Conservation (phyloP, 2,797 vertebrate genomes). For the Limnodromus scolopaceus region DNA sequence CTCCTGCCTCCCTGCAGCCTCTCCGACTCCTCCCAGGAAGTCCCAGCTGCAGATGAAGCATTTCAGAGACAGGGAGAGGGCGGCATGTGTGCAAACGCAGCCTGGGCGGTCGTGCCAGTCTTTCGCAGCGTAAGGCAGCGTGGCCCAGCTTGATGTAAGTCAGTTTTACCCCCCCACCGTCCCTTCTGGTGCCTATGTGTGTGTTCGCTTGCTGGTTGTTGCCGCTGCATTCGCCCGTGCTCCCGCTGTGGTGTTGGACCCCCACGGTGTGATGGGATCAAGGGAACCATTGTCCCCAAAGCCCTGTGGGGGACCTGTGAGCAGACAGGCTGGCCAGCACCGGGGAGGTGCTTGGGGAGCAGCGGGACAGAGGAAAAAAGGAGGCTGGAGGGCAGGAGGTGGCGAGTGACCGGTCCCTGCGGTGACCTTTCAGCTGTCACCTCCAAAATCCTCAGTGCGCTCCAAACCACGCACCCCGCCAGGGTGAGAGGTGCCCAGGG, state of each 20-base stretch:
- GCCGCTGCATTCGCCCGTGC: accelerated
- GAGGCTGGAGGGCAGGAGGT: not conserved
- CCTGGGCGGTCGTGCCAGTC: not conserved
- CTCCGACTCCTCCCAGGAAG: slow-evolving; percentile 63
- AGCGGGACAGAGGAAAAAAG: accelerated
- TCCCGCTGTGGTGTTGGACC: accelerated
- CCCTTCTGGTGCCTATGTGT: not conserved
- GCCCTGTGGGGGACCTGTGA: not conserved
- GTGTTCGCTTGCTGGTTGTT: too few species aligned
- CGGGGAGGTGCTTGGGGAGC: not conserved
- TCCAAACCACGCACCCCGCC: accelerated
- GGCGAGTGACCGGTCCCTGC: not conserved
- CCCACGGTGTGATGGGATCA: accelerated
- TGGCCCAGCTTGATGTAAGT: slow-evolving; percentile 43
- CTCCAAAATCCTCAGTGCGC: not conserved
- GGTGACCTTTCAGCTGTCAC: slow-evolving; percentile 10
- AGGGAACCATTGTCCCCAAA: not conserved
- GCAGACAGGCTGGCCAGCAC: not conserved
- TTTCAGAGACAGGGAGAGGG: accelerated
- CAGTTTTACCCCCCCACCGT: not conserved
- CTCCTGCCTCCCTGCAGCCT: not conserved
- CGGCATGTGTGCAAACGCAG: not conserved
- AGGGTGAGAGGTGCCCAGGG: accelerated
- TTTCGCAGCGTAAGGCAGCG: not conserved
- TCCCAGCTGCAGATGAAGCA: not conserved